These are phyloP conservation scores for Hydractinia symbiolongicarpus DNA, from an alignment of 30 jellyfish, hydroid and myxozoan species.

Conservation along the genomic window DNA sequence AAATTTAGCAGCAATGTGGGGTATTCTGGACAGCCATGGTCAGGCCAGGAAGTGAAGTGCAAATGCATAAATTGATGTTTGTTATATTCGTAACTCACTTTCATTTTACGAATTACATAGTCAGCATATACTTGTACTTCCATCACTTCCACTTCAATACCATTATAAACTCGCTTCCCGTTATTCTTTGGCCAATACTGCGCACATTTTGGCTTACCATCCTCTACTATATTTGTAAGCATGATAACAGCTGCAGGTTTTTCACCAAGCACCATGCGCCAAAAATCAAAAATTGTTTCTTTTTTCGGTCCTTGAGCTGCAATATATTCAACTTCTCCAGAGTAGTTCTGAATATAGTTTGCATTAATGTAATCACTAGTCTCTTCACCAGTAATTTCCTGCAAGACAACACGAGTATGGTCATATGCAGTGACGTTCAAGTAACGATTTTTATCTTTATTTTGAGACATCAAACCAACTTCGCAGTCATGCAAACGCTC, in stretches of 20 bases:
- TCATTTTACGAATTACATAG: constrained; percentile 54
- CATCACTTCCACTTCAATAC: constrained; percentile 50
- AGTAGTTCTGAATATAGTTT: constrained; percentile 19
- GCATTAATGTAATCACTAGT: constrained; percentile 24
- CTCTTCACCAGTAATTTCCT: constrained; percentile 1
- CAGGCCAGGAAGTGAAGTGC: constrained; percentile 97
- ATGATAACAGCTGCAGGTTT: constrained; percentile 21
- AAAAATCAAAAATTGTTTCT: constrained; percentile 20
- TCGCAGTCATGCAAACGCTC: constrained; percentile 1
- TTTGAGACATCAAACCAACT: constrained; percentile 9
- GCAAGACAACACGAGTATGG: constrained; percentile 14
- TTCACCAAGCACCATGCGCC: constrained; percentile 28
- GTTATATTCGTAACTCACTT: background rate
- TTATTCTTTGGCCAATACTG: constrained; percentile 85
- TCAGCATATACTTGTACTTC: constrained; percentile 74
- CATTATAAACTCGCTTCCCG: constrained; percentile 57
- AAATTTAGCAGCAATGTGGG: constrained; percentile 79
- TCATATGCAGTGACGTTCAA: constrained; percentile 21
- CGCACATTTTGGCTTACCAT: constrained; percentile 54
- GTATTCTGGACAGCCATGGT: constrained; percentile 88
- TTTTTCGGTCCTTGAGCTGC: constrained; percentile 35
- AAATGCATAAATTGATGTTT: constrained; percentile 26
- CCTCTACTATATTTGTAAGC: constrained; percentile 14
- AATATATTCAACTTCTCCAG: background rate
- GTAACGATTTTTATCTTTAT: constrained; percentile 15